Conservation (phyloP, 1,140 invertebrate genomes). For the Drosophila pachea region DNA sequence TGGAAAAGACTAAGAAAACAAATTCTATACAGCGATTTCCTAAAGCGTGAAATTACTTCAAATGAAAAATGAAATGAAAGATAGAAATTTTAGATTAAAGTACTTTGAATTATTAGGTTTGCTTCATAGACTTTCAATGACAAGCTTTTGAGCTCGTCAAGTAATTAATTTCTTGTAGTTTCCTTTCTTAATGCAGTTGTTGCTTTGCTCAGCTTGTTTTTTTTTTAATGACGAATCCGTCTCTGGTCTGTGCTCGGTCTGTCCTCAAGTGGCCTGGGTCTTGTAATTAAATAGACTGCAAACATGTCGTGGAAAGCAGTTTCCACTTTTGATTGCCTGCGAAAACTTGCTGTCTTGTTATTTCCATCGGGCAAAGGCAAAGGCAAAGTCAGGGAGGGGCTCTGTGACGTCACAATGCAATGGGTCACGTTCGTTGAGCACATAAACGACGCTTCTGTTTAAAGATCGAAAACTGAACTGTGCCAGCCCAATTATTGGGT, state of each 20-base stretch:
- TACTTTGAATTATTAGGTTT: background rate
- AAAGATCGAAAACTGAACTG: no score
- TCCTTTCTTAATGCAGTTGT: conserved; percentile 18
- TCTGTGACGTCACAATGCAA: background rate
- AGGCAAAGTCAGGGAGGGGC: background rate
- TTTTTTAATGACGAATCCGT: no score
- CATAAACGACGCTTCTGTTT: conserved; percentile 7
- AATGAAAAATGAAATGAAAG: background rate
- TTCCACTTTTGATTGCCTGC: conserved; percentile 35
- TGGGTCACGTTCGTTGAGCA: conserved; percentile 18
- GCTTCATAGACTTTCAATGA: conserved; percentile 7
- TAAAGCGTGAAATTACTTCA: no score
- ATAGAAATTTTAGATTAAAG: conserved; percentile 1
- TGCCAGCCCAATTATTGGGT: no score
- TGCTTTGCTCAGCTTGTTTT: conserved; percentile 3
- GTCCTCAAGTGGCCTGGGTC: conserved; percentile 38
- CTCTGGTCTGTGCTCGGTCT: background rate
- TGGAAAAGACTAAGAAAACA: background rate
- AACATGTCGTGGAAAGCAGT: conserved; percentile 34
- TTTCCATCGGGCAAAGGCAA: conserved; percentile 1
- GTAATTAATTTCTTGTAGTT: conserved; percentile 58
- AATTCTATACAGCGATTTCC: background rate
- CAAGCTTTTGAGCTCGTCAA: conserved; percentile 17
- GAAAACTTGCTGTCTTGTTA: conserved; percentile 21
- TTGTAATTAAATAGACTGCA: conserved; percentile 52